phyloP scores from a whole-genome alignment of 2,888 invertebrate species.

The Chloroclystis v-ata region DNA sequence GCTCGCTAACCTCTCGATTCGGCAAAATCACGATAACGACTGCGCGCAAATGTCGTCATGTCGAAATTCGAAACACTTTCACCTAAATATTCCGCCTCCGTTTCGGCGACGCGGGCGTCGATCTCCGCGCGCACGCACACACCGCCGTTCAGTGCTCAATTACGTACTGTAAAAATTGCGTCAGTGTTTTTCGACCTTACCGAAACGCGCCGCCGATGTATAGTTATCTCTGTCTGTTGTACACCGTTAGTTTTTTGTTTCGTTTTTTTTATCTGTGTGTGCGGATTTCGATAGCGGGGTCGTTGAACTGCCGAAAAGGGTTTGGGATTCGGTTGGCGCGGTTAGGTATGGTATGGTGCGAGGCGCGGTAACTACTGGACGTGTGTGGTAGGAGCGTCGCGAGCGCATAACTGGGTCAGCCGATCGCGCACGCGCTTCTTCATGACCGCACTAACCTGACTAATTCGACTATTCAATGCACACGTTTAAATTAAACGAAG shows the following conservation, averaged over 20 bases:
- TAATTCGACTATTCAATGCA: constrained; percentile 21
- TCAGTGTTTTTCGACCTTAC: constrained; percentile 77
- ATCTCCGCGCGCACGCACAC: constrained; percentile 76
- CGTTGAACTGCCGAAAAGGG: constrained; percentile 72
- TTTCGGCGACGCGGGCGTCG: constrained; percentile 78
- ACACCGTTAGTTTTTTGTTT: constrained; percentile 71
- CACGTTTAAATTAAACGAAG: constrained; percentile 13
- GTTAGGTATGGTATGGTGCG: constrained; percentile 45
- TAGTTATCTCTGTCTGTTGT: constrained; percentile 73
- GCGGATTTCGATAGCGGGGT: constrained; percentile 77
- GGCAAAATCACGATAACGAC: constrained; percentile 79
- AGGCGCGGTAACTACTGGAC: constrained; percentile 31
- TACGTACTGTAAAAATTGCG: constrained; percentile 78
- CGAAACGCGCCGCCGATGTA: constrained; percentile 66
- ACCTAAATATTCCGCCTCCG: constrained; percentile 78
- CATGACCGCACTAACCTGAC: constrained; percentile 45
- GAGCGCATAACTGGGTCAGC: constrained; percentile 65
- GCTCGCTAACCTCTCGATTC: constrained; percentile 73
- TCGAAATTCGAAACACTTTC: constrained; percentile 79
- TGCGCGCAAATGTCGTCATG: constrained; percentile 78
- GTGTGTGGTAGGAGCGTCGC: constrained; percentile 57
- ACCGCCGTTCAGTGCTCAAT: constrained; percentile 68
- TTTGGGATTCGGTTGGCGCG: constrained; percentile 60
- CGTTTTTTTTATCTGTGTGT: constrained; percentile 72
- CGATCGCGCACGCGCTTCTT: constrained; percentile 60